A percentile compares a stretch with the other conserved stretches of the same genome.
Evolutionary conservation across 1,140 invertebrate species (phyloP).

Genomic region (Gonioctena quinquepunctata): DNA sequence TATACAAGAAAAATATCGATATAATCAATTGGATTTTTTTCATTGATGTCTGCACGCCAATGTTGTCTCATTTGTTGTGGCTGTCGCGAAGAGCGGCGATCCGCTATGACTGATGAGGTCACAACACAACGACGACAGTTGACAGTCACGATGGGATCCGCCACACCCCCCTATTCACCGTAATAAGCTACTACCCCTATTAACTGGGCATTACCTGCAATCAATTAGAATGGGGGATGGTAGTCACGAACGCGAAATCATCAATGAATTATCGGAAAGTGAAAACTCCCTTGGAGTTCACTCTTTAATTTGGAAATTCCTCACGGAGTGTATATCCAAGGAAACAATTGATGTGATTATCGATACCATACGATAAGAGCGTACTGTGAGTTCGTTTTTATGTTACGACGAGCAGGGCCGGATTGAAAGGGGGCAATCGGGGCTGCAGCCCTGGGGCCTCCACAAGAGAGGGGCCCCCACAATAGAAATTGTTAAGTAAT

Average conservation of each 20-base stretch:
- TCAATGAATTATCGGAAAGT: background rate
- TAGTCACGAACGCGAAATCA: background rate
- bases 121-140: constrained; percentile 34
- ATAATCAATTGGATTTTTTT: too few relatives aligned
- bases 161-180: constrained; percentile 9
- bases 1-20: too few relatives aligned
- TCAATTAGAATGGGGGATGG: background rate
- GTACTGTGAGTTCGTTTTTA: too few relatives aligned
- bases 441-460: too few relatives aligned
- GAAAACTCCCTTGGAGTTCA: background rate
- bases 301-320: background rate
- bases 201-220: background rate
- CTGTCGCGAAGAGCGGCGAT: background rate
- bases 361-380: too few relatives aligned
- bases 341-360: too few relatives aligned
- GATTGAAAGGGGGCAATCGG: too few relatives aligned
- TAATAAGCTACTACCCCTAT: constrained; percentile 9
- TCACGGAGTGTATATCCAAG: too few relatives aligned
- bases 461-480: too few relatives aligned
- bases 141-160: constrained; percentile 27
- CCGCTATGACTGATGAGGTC: constrained; percentile 37
- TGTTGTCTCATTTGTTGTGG: background rate
- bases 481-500: too few relatives aligned
- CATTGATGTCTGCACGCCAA: too few relatives aligned
- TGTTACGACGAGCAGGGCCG: too few relatives aligned